These are phyloP conservation scores for Trachelus tabidus DNA, from an alignment of 2,888 invertebrate species.

Conservation along the genomic window DNA sequence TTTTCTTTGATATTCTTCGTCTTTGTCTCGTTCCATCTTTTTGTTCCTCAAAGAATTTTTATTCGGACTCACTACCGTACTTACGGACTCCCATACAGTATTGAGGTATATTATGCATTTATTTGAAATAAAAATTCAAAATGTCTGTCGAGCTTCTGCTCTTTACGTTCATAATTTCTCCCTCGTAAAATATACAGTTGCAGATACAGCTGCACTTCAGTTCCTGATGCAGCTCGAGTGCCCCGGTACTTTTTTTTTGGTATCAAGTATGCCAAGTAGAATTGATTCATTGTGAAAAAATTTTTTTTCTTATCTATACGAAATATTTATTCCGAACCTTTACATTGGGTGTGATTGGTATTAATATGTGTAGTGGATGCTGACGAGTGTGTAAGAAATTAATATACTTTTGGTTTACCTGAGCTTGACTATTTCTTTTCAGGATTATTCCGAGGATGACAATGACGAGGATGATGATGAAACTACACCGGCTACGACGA, in stretches of 20 bases:
- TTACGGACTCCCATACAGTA: no score
- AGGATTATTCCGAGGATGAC: slow-evolving; percentile 56
- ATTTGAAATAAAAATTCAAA: neutral
- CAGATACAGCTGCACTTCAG: neutral
- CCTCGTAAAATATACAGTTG: neutral
- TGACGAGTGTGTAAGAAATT: neutral
- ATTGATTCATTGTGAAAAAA: neutral
- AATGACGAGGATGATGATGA: slow-evolving; percentile 49
- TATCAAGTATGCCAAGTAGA: neutral
- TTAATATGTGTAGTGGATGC: neutral
- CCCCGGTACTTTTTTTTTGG: neutral
- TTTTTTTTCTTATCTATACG: neutral
- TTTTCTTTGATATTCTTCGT: neutral
- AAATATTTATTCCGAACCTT: neutral
- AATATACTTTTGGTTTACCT: neutral
- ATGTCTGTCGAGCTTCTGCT: neutral
- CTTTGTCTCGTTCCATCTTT: neutral
- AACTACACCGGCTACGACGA: slow-evolving; percentile 34
- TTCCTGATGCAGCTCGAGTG: neutral
- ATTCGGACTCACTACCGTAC: neutral
- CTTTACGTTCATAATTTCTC: neutral
- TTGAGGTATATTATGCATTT: neutral
- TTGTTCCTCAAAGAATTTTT: neutral
- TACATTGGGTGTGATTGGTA: neutral
- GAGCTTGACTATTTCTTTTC: slow-evolving; percentile 20